These are phyloP conservation scores for Amazona ochrocephala DNA, from an alignment of 2,797 vertebrate genomes.

Conservation along the genomic window DNA sequence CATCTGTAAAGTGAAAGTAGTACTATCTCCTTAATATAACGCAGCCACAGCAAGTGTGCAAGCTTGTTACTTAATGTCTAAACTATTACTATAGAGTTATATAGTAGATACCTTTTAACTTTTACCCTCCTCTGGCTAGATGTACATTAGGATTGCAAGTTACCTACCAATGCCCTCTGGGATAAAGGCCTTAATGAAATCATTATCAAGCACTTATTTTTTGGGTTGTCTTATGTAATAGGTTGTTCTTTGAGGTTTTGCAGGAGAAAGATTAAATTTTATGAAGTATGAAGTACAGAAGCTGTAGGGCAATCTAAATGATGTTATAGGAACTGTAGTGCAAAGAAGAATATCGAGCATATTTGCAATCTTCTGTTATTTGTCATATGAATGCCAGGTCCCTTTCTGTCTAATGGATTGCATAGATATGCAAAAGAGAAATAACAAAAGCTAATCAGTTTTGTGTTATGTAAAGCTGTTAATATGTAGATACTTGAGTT, in stretches of 20 bases:
- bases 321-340: conserved; percentile 5
- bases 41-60: background rate
- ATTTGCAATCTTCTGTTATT: conserved; percentile 36
- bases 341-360: conserved; percentile 22
- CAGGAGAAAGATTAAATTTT: conserved; percentile 38
- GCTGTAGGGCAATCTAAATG: background rate
- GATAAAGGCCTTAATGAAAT: conserved; percentile 14
- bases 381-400: background rate
- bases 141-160: background rate
- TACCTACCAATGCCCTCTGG: background rate
- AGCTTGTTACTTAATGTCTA: background rate
- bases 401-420: background rate
- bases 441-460: conserved; percentile 54
- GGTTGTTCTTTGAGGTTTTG: background rate
- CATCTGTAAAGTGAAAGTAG: background rate
- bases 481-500: conserved; percentile 32
- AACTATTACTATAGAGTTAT: background rate
- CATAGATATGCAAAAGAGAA: conserved; percentile 10
- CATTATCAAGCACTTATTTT: background rate
- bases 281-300: conserved; percentile 23
- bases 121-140: background rate
- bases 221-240: background rate
- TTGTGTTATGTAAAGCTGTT: conserved; percentile 49
- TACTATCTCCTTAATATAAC: background rate
- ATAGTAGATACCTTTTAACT: background rate